phyloP scores from a whole-genome alignment of 2,797 vertebrate genomes.

The Chromis chromis region DNA sequence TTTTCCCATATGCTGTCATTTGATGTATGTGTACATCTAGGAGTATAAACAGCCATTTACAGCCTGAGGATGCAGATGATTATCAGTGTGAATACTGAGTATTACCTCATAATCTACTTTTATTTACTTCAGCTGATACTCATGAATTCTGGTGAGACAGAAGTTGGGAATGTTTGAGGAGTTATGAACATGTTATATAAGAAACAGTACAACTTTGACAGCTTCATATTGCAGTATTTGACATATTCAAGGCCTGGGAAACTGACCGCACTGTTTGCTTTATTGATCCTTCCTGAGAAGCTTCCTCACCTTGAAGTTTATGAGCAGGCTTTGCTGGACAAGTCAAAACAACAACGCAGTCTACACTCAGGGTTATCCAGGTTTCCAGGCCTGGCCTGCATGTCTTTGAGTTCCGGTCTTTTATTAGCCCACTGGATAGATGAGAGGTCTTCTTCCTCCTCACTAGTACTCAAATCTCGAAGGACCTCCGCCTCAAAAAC shows the following conservation, averaged over 20 bases:
- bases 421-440: conserved; percentile 38
- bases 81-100: conserved; percentile 1
- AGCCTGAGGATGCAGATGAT: neutral
- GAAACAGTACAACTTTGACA: neutral
- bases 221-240: conserved; percentile 5
- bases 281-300: conserved; percentile 54
- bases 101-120: neutral
- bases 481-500: neutral
- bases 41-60: neutral
- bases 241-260: conserved; percentile 41
- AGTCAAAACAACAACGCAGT: conserved; percentile 56
- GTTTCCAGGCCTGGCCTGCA: conserved; percentile 45
- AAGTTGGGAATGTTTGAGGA: neutral
- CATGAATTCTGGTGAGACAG: neutral
- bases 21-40: conserved; percentile 15
- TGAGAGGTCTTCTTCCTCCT: conserved; percentile 27
- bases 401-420: conserved; percentile 40
- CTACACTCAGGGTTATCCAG: conserved; percentile 45
- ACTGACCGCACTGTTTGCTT: conserved; percentile 45
- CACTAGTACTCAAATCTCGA: conserved; percentile 17
- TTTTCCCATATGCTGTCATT: conserved; percentile 46
- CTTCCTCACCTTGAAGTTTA: conserved; percentile 66
- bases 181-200: neutral
- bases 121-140: neutral
- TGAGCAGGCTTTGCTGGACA: conserved; percentile 47